Percentiles rank a stretch among this genome's conserved stretches.
These are phyloP conservation scores for Scytalopus superciliaris DNA, from an alignment of 2,113 vertebrate genomes.

Conservation along the genomic window DNA sequence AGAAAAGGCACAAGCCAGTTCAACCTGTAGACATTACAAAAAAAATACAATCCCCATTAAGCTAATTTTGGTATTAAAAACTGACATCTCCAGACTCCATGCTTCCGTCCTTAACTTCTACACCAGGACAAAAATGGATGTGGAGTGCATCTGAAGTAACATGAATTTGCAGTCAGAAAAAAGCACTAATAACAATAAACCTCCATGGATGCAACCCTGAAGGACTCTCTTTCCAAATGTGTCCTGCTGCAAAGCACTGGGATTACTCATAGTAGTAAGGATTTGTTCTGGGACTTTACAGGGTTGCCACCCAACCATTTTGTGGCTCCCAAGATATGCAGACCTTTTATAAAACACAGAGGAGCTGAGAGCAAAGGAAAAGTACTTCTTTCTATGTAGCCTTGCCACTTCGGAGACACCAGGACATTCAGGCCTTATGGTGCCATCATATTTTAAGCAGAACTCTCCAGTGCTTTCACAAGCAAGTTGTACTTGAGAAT, in stretches of 20 bases:
- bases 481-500: slow-evolving; percentile 23
- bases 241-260: not conserved
- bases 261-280: slow-evolving; percentile 38
- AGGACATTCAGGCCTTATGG: not conserved
- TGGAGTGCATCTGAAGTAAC: not conserved
- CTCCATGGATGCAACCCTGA: not conserved
- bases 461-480: not conserved
- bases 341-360: slow-evolving; percentile 5
- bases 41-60: not conserved
- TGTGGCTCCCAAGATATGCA: slow-evolving; percentile 35
- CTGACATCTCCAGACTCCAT: not conserved
- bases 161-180: not conserved
- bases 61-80: slow-evolving; percentile 2
- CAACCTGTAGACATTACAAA: not conserved
- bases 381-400: not conserved
- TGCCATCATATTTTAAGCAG: slow-evolving; percentile 3
- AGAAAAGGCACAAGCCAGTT: not conserved
- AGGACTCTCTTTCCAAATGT: not conserved
- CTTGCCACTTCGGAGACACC: not conserved
- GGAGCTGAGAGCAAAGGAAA: not conserved
- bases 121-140: not conserved
- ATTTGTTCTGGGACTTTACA: slow-evolving; percentile 37
- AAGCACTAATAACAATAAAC: not conserved
- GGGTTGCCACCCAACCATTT: slow-evolving; percentile 53
- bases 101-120: not conserved